Conservation (phyloP, 2,113 vertebrate species). For the Plecturocebus donacophilus region DNA sequence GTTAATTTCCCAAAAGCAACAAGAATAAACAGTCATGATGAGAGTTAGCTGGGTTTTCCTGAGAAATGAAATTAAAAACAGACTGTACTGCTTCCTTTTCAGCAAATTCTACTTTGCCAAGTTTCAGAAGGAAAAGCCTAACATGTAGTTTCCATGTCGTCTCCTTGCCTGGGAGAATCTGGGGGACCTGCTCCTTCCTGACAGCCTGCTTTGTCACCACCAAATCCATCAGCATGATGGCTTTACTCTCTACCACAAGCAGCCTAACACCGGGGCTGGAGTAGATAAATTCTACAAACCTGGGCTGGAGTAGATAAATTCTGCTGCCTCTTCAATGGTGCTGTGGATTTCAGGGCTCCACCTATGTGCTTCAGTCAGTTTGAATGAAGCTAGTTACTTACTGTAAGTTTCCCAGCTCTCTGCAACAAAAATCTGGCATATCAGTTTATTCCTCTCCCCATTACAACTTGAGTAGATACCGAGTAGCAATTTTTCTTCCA, state of each 20-base stretch:
- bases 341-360: background rate
- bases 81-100: background rate
- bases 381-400: background rate
- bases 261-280: background rate
- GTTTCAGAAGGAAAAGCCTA: conserved; percentile 8
- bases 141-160: background rate
- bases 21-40: background rate
- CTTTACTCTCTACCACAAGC: background rate
- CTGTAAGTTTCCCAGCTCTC: background rate
- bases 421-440: background rate
- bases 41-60: background rate
- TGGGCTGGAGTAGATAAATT: background rate
- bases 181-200: background rate
- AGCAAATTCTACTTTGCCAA: background rate
- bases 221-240: background rate
- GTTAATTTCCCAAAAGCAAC: conserved; percentile 12
- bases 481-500: background rate
- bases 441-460: background rate
- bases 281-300: background rate
- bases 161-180: background rate
- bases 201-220: background rate
- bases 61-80: conserved; percentile 54
- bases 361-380: background rate
- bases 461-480: background rate
- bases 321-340: background rate